A percentile compares a stretch with the other conserved stretches of the same genome.
phyloP scores from a whole-genome alignment of 1,140 invertebrate species.

The Cydia fagiglandana region DNA sequence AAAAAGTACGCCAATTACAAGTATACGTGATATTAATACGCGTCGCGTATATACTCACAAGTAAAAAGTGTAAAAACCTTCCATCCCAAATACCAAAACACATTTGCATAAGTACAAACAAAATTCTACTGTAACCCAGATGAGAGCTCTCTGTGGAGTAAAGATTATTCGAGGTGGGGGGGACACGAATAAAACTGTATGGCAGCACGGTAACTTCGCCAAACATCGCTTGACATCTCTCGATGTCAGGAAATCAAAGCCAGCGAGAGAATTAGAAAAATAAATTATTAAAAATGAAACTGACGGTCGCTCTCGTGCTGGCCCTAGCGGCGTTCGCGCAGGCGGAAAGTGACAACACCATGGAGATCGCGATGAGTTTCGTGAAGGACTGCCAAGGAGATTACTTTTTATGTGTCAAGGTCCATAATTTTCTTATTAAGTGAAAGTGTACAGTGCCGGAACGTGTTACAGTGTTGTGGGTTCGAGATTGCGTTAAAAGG shows the following conservation, averaged over 20 bases:
- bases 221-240: slow-evolving; percentile 70
- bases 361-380: slow-evolving; percentile 67
- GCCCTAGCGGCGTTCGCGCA: slow-evolving; percentile 52
- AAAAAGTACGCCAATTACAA: slow-evolving; percentile 3
- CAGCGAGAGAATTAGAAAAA: slow-evolving; percentile 48
- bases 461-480: slow-evolving; percentile 45
- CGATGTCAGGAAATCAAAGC: slow-evolving; percentile 62
- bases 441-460: slow-evolving; percentile 67
- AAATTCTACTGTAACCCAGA: slow-evolving; percentile 64
- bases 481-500: slow-evolving; percentile 36
- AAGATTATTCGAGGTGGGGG: slow-evolving; percentile 53
- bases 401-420: slow-evolving; percentile 72
- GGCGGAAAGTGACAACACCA: slow-evolving; percentile 61
- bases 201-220: slow-evolving; percentile 49
- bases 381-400: slow-evolving; percentile 71
- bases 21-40: background rate
- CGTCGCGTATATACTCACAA: background rate
- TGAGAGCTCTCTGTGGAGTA: slow-evolving; percentile 55
- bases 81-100: slow-evolving; percentile 34
- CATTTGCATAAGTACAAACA: slow-evolving; percentile 65
- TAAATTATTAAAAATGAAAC: slow-evolving; percentile 61
- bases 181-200: slow-evolving; percentile 71
- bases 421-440: slow-evolving; percentile 66
- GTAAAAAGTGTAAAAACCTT: slow-evolving; percentile 31
- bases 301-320: slow-evolving; percentile 51